These are phyloP conservation scores for Lagorchestes hirsutus DNA, from an alignment of 2,797 vertebrate genomes.

Conservation along the genomic window DNA sequence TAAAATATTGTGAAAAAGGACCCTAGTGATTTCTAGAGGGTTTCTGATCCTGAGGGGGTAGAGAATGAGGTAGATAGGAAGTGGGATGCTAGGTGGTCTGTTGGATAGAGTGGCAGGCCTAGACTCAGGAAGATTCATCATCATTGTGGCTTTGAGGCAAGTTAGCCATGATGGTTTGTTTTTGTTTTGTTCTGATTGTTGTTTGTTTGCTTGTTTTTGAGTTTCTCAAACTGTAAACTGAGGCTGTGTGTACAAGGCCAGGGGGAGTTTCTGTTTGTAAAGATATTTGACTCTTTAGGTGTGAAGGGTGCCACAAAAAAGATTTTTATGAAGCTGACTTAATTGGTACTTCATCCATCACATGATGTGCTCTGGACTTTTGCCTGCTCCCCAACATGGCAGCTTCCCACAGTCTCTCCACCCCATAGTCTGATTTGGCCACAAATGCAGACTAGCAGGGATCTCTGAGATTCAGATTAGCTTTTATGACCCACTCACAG, in stretches of 20 bases:
- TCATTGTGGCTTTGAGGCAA: background rate
- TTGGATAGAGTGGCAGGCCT: background rate
- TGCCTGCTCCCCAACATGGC: background rate
- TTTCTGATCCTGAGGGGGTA: background rate
- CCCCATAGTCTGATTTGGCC: no score
- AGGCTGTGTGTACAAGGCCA: background rate
- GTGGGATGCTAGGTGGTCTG: no score
- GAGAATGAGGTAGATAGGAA: background rate
- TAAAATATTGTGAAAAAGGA: background rate
- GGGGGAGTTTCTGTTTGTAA: constrained; percentile 47
- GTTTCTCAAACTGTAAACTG: background rate
- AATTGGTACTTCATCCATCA: background rate
- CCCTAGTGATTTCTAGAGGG: background rate
- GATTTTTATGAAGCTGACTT: background rate
- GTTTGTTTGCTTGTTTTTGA: background rate
- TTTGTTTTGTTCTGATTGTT: background rate
- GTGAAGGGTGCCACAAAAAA: background rate
- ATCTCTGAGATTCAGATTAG: background rate
- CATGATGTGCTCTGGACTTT: background rate
- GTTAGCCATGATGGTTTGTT: background rate
- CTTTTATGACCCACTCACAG: background rate
- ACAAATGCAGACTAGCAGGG: background rate
- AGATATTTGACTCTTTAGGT: constrained; percentile 25
- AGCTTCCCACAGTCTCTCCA: background rate
- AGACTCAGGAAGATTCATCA: background rate